Base-by-base conservation (phyloP, 2,113 vertebrate genomes). In the Grammomys surdaster region DNA sequence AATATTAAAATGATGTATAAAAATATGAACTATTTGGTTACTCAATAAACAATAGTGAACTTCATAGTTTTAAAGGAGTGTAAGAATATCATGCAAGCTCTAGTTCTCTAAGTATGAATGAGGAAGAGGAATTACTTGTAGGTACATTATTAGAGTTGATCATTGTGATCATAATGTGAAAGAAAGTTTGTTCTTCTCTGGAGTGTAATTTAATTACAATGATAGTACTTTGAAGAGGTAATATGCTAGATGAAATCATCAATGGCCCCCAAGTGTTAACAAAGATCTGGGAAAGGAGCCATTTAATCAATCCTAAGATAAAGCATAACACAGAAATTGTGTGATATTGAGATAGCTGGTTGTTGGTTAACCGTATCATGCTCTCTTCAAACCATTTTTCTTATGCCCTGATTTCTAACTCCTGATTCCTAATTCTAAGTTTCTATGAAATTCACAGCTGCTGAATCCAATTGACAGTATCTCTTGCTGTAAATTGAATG, bases 191-290 rank as follows among this genome's bases (percentile, higher is more conserved):
- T 80, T 96, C 75, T 93, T 92, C 77, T 91, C 63, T 92, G 76
- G 31, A 91, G 88, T 73, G 60, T 93, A 90, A 95, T 97, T 96
- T 69, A 46, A 93, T 94, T 93, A 75, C 51, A 90, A n/a, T 95
- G 40, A 54, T 88, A 90, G 78, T 92, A 70, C 92, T 97, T 86
- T 94, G 90, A 95, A 93, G 90, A 97, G 26, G 9, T 81, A 96
- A 94, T 90, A 92, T 69, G 85, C 56, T 89, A 96, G 95, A 94
- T 95, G 78, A 96, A 95, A 94, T 93, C 91, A 96, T 82, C 91
- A 87, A 60, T 95, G 84, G 40, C 76, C 75, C 69, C 48, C 72
- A 95, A 85, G 76, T 93, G 88, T 97, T 98, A 96, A 93, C 26
- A 87, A 82, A 12, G 7, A 67, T 96, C 81, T 81, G 63, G 75